phyloP scores from a whole-genome alignment of 2,888 invertebrate species.

The Torymus aiolomorphi region DNA sequence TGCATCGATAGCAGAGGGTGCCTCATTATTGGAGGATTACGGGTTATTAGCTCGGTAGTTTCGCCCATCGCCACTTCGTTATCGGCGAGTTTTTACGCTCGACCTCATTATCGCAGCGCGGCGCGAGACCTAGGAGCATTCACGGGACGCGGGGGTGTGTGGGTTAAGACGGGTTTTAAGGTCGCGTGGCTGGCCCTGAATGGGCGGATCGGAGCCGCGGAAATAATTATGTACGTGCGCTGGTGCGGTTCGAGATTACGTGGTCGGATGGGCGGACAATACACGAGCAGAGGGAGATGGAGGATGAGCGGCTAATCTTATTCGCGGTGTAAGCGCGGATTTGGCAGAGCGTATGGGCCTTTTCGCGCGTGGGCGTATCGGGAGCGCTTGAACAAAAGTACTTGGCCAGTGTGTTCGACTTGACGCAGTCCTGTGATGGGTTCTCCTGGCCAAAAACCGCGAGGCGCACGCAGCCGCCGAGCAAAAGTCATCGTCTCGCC shows the following conservation, averaged over 20 bases:
- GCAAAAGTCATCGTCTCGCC: not conserved
- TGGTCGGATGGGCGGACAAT: too few species aligned
- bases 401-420: too few species aligned
- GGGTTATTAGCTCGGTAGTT: conserved; percentile 68
- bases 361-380: too few species aligned
- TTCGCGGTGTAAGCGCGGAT: too few species aligned
- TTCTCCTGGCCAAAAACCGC: too few species aligned
- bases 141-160: too few species aligned
- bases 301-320: too few species aligned
- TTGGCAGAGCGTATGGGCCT: too few species aligned
- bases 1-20: conserved; percentile 39
- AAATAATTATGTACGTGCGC: conserved; percentile 28
- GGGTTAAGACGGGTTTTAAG: conserved; percentile 10
- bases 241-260: not conserved
- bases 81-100: conserved; percentile 38
- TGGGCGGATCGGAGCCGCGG: not conserved
- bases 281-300: too few species aligned
- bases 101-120: conserved; percentile 27
- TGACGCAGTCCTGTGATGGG: too few species aligned
- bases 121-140: not conserved
- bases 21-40: conserved; percentile 73
- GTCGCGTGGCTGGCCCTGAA: not conserved
- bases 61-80: conserved; percentile 19
- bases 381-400: too few species aligned
- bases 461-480: too few species aligned